Evolutionary conservation across 2,888 invertebrate species (phyloP), one percentile per base, ranked within the genome.

Genomic region (Callosobruchus maculatus): DNA sequence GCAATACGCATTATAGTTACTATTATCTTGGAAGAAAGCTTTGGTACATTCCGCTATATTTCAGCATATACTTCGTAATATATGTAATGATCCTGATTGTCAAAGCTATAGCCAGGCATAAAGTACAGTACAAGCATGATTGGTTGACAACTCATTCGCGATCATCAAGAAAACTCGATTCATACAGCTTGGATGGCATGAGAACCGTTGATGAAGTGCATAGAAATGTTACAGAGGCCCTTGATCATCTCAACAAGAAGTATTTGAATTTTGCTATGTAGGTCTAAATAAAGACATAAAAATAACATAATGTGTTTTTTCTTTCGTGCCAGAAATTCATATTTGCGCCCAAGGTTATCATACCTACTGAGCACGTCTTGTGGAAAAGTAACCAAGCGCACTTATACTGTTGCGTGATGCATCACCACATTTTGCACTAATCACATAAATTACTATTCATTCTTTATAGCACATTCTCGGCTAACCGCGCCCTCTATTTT

Each of bases 31-130:
- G 93, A 1, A 91, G 92, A 80, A 94, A 94, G 82, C 86, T 94
- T 66, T 94, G 93, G 89, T 94, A 93, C 83, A 88, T 94, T 76
- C 94, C 94, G 0, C 85, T 94, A 70, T 94, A 93, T 84, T 94
- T 94, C 83, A 93, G 93, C 83, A 91, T 93, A 20, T 94, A 92
- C 80, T 91, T 92, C 79, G 90, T 91, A 72, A 87, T 93, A 74
- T 94, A 94, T 81, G 92, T 94, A 0, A 92, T 91, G 0, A 92
- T 93, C 21, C 87, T 94, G 26, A 92, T 94, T 75, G 88, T 93
- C 30, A 93, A 93, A 84, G 92, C 93, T 2, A 90, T 94, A 66
- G 89, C 93, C 66, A 89, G 93, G 75, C 94, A 94, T 84, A 94
- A 93, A 85, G 92, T 94, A 73, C 89, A 89, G 20, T 90, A 91